Base-by-base conservation (phyloP, 2,888 invertebrate genomes). In the Mimas tiliae region DNA sequence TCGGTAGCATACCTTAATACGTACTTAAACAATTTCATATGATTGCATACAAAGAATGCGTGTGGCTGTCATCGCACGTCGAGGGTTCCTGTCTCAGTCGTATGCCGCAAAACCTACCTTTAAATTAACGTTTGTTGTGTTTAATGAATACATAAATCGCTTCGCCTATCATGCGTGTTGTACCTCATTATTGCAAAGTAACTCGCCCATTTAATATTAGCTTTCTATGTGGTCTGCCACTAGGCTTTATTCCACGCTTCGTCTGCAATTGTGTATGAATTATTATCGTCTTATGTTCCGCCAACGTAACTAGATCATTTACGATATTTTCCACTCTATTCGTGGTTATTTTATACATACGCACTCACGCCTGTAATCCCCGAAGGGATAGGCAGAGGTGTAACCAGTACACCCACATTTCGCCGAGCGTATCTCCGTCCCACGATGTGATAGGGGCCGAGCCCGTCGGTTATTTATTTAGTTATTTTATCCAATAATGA, bases 151-250 rank as follows among this genome's bases (percentile, higher is more conserved):
- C 11, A 38, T 47, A 64, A 69, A 67, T 66, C 67, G 74, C 69
- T 73, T 38, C 68, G 58, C 68, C 65, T 69, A 21, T 62, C 55
- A 70, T 34, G 69, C 62, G 55, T 6, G 0, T 64, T 0, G 62
- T 65, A 52, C 74, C 69, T 74, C 69, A 78, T 63, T 34, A 70
- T 67, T 68, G 69, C 72, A 81, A 78, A 77, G 80, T 82, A 77
- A 79, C 79, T 85, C 82, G 83, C 86, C 83, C 76, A 84, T 79
- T 86, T 83, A 79, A 77, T 74, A 77, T 73, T 79, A 82, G 85
- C 86, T 88, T 87, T 88, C 88, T 85, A 87, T 82, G 79, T 79
- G 70, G 65, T 76, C 74, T 76, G 19, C 52, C 55, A 65, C 55
- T 65, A 58, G 34, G 19, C 55, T 65, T 48, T 34, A 34, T 47